phyloP scores from a whole-genome alignment of 1,140 invertebrate species.

The Trichonephila inaurata region DNA sequence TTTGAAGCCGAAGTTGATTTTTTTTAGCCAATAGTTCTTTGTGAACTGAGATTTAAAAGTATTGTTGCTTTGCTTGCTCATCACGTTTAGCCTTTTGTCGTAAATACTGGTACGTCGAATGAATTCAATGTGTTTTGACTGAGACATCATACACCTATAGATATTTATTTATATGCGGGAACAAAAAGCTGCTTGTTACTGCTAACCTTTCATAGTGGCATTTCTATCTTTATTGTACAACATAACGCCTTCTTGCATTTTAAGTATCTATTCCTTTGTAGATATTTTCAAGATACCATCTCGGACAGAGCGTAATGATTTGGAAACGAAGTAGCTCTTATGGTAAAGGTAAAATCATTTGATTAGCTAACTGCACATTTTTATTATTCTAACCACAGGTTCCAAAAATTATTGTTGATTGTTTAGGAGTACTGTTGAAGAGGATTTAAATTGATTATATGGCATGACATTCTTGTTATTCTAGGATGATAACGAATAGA shows the following conservation, averaged over 20 bases:
- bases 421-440: not conserved
- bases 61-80: not conserved
- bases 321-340: not conserved
- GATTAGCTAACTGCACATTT: not conserved
- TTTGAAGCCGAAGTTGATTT: too few species aligned
- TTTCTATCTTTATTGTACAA: not conserved
- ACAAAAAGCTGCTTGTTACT: constrained; percentile 41
- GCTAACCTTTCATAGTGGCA: not conserved
- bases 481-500: too few species aligned
- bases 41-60: not conserved
- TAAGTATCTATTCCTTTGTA: constrained; percentile 43
- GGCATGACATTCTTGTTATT: not conserved
- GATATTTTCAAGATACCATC: constrained; percentile 4
- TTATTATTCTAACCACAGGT: constrained; percentile 21
- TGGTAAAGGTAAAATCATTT: too few species aligned
- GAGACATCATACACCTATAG: not conserved
- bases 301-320: not conserved
- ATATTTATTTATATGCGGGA: not conserved
- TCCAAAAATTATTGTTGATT: constrained; percentile 3
- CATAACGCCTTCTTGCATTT: constrained; percentile 18
- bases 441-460: not conserved
- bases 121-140: constrained; percentile 2
- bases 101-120: not conserved
- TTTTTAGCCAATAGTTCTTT: not conserved
- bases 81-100: not conserved